Evolutionary conservation across 2,113 vertebrate species (phyloP), one percentile per base, ranked within the genome.

Genomic region (Aphelocoma coerulescens): DNA sequence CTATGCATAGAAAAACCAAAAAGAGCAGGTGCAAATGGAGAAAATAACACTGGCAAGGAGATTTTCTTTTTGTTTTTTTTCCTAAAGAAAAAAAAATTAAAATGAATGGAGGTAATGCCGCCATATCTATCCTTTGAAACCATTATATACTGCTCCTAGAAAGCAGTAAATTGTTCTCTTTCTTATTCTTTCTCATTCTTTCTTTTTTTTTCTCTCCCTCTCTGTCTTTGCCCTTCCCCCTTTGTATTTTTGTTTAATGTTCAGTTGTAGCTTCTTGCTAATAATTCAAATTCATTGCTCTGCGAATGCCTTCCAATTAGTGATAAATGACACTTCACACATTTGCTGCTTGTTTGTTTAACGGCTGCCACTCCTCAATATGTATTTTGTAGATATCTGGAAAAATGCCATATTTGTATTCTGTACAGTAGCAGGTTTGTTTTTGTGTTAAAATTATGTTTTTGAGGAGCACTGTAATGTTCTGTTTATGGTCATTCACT

Each of bases 221-320:
- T 14, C 22, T 68, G 9, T 19, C 20, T 62, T 55, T 57, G 6
- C 30, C 37, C 43, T 32, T 51, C 33, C 13, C 10, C 4, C 15
- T 30, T 39, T 10, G 30, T 33, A 19, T 69, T 28, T 54, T 28
- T 61, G n/a, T 62, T 62, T 11, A 35, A 52, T 33, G 3, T 55
- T 93, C 75, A 88, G 14, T 46, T 17, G 5, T 67, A 62, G 43
- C 37, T 89, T 49, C 16, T 63, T 88, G 81, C 27, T 90, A 87
- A 79, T 85, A 85, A 55, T 92, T 96, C 83, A 82, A 89, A 93
- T 94, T 94, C 49, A 88, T 72, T 79, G 27, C 41, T 82, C 16
- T 68, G 10, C 5, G 22, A 88, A 73, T 86, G 51, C 28, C 18
- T 92, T 88, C 79, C 7, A 1, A 67, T 94, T 95, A 69, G 37